These are phyloP conservation scores for Mormyrus hasselquistii DNA, from an alignment of 2,797 vertebrate genomes.

Conservation along the genomic window DNA sequence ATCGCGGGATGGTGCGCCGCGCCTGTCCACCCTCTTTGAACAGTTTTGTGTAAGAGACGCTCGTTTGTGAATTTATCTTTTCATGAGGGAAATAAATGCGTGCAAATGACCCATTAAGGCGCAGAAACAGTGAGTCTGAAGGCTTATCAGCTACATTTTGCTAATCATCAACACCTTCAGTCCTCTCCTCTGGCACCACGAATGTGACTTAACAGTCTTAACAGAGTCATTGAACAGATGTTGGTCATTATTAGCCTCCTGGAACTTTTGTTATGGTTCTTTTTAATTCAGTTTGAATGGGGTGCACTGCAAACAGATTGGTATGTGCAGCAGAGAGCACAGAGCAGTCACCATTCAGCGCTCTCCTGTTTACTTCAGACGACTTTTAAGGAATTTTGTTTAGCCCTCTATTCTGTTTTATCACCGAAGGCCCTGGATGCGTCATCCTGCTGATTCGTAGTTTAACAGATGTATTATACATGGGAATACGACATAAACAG, in stretches of 20 bases:
- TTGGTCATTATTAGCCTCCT: slow-evolving; percentile 28
- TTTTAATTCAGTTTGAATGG: slow-evolving; percentile 26
- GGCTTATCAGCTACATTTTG: not conserved
- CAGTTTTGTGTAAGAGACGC: not conserved
- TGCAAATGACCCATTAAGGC: not conserved
- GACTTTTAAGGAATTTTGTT: not conserved
- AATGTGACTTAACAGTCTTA: slow-evolving; percentile 35
- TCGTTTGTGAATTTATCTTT: not conserved
- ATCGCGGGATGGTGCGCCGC: not conserved
- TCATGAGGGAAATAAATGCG: not conserved
- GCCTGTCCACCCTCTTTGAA: not conserved
- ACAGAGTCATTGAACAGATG: slow-evolving; percentile 28
- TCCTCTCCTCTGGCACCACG: slow-evolving; percentile 12
- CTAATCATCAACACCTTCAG: slow-evolving; percentile 13
- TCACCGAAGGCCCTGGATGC: not conserved
- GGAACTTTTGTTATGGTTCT: slow-evolving; percentile 22
- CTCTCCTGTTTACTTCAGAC: not conserved
- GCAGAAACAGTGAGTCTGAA: not conserved
- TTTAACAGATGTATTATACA: not conserved
- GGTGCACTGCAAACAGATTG: not conserved
- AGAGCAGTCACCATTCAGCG: not conserved
- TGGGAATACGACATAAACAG: not conserved
- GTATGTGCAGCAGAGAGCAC: not conserved
- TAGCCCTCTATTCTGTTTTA: not conserved
- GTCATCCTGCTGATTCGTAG: not conserved